phyloP scores from a whole-genome alignment of 2,797 vertebrate species.

The Malacoctenus gilli region DNA sequence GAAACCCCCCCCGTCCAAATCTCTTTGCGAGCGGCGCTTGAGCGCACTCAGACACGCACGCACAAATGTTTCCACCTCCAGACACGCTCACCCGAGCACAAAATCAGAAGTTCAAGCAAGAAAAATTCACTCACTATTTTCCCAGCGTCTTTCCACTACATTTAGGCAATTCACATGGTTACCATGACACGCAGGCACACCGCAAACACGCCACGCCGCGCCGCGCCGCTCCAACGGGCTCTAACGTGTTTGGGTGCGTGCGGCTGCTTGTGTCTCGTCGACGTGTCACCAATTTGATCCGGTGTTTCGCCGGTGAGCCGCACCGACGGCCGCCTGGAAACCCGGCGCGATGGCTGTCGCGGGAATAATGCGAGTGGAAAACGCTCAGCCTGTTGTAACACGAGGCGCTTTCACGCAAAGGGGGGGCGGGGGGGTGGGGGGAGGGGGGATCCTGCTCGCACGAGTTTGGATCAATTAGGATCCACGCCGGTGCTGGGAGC shows the following conservation, averaged over 20 bases:
- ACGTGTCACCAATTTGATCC: constrained; percentile 28
- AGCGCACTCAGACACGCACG: constrained; percentile 20
- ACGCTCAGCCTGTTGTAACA: no score
- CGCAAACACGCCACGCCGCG: constrained; percentile 39
- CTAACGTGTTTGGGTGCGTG: constrained; percentile 52
- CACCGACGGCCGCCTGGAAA: not conserved
- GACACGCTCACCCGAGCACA: constrained; percentile 76
- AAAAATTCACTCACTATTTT: constrained; percentile 68
- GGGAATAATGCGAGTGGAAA: no score
- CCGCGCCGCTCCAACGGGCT: constrained; percentile 27
- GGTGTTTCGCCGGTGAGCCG: constrained; percentile 1
- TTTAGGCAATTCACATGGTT: constrained; percentile 61
- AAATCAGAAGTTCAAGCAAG: constrained; percentile 78
- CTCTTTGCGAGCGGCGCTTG: constrained; percentile 38
- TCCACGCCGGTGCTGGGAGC: no score
- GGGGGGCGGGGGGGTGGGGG: no score
- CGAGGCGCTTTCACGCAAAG: no score
- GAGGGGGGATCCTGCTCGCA: no score
- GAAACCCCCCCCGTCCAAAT: constrained; percentile 54
- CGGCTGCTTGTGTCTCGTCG: constrained; percentile 38
- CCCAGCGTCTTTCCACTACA: constrained; percentile 64
- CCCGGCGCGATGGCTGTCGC: no score
- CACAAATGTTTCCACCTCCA: constrained; percentile 46
- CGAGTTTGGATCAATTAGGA: no score
- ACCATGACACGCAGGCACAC: constrained; percentile 44